Evolutionary conservation across 2,113 vertebrate species (phyloP), one percentile per base, ranked within the genome.

Genomic region (Peromyscus californicus): DNA sequence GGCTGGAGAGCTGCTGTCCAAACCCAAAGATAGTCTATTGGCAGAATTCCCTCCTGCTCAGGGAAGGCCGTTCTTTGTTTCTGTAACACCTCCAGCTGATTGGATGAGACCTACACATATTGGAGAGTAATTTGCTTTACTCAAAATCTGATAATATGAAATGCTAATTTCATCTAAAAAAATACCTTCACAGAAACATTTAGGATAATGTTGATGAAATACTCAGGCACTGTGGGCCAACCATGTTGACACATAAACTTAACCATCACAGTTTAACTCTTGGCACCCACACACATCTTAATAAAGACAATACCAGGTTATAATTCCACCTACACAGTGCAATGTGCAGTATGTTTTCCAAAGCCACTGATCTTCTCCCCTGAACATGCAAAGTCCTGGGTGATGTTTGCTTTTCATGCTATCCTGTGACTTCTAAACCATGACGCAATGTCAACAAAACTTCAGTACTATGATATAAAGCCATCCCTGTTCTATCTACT

Each of bases 51-150:
- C 61, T 86, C 63, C 31, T 86, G 61, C 48, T 86, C 42, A 21
- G 42, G 29, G 61, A 86, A 86, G 61, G 42, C 9, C 61, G 48
- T 45, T 86, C 39, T 85, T 85, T 61, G 4, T n/a, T 39, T 82
- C 36, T 19, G 42, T 24, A n/a, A 84, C 26, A 67, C 39, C 61
- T 67, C 48, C 83, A 86, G 39, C 54, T 63, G 42, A 83, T 82
- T 87, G 51, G 36, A 67, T 80, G n/a, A 87, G 31, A 39, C 16
- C 21, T 22, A 96, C 3, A 70, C 21, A 80, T 63, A 65, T 33
- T 54, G 54, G 39, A 80, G 45, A 75, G 26, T 93, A 93, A 84
- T 85, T 83, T 84, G 54, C 61, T 69, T 82, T 63, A 74, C 78
- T 90, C 21, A 24, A 74, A 94, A 61, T 65, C 57, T n/a, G 82